Percentiles rank a stretch among this genome's conserved stretches.
Conservation (phyloP, 2,797 vertebrate genomes). For the Acestrorhynchus altus region DNA sequence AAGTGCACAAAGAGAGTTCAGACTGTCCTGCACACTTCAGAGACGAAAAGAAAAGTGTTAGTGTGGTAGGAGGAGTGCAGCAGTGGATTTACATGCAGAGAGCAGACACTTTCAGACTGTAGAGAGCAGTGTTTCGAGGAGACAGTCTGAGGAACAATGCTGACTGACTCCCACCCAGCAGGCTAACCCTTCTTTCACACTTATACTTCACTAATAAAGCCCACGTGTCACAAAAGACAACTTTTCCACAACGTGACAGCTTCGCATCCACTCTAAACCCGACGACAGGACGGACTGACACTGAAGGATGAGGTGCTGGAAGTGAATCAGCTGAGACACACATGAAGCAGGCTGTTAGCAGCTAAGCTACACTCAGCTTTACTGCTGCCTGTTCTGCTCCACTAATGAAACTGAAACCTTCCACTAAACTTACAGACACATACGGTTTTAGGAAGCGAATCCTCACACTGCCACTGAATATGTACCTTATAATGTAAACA, state of each 20-base stretch:
- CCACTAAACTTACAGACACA: background rate
- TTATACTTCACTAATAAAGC: background rate
- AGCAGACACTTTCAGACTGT: no score
- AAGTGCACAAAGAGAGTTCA: background rate
- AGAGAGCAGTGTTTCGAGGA: no score
- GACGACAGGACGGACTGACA: background rate
- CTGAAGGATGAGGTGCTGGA: no score
- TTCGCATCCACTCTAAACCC: background rate
- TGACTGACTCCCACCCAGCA: no score
- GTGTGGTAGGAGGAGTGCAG: background rate
- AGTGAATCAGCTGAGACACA: background rate
- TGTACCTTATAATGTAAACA: constrained; percentile 6
- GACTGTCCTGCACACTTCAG: background rate
- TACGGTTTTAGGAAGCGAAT: background rate
- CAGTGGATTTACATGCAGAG: no score
- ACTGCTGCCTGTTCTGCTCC: constrained; percentile 14
- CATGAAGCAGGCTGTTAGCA: constrained; percentile 19
- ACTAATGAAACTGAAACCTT: constrained; percentile 12
- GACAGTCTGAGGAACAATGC: no score
- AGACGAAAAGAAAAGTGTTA: background rate
- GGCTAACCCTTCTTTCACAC: no score
- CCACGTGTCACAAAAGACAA: constrained; percentile 23
- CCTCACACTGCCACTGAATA: background rate
- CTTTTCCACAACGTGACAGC: background rate
- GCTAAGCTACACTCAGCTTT: constrained; percentile 29